These are phyloP conservation scores for Nasonia giraulti DNA, from an alignment of 1,140 invertebrate genomes.

Conservation along the genomic window DNA sequence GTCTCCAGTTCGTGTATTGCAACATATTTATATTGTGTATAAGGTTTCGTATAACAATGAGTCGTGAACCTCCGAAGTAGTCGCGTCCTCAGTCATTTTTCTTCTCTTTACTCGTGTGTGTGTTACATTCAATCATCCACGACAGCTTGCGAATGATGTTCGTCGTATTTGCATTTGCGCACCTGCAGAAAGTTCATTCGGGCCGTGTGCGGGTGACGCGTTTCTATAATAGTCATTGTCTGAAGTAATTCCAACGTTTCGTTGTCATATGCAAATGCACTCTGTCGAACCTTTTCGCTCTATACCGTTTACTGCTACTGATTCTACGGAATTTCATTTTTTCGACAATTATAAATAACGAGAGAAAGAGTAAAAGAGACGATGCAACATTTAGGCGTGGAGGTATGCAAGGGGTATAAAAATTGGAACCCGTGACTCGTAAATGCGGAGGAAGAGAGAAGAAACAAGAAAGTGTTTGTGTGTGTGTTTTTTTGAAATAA, in stretches of 20 bases:
- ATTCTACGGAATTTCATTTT: background rate
- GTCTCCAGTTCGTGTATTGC: slow-evolving; percentile 19
- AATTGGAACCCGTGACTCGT: background rate
- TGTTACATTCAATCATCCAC: background rate
- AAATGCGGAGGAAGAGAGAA: background rate
- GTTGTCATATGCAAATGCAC: slow-evolving; percentile 33
- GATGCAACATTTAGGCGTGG: background rate
- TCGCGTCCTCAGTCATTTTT: slow-evolving; percentile 38
- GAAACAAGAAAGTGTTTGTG: background rate
- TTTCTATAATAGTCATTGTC: slow-evolving; percentile 5
- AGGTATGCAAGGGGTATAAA: background rate
- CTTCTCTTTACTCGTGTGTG: background rate
- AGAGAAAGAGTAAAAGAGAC: too few species aligned
- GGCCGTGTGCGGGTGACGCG: too few species aligned
- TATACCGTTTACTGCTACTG: background rate
- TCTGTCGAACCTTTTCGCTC: slow-evolving; percentile 17
- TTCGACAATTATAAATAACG: background rate
- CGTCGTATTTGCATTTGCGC: too few species aligned
- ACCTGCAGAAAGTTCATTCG: background rate
- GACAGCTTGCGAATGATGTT: background rate
- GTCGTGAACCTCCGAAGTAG: slow-evolving; percentile 20
- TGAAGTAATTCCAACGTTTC: slow-evolving; percentile 31
- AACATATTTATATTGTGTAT: slow-evolving; percentile 49
- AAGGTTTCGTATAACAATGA: slow-evolving; percentile 31
- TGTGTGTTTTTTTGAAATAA: background rate